These are phyloP conservation scores for Bombus turneri DNA, from an alignment of 1,140 invertebrate genomes.

Conservation along the genomic window DNA sequence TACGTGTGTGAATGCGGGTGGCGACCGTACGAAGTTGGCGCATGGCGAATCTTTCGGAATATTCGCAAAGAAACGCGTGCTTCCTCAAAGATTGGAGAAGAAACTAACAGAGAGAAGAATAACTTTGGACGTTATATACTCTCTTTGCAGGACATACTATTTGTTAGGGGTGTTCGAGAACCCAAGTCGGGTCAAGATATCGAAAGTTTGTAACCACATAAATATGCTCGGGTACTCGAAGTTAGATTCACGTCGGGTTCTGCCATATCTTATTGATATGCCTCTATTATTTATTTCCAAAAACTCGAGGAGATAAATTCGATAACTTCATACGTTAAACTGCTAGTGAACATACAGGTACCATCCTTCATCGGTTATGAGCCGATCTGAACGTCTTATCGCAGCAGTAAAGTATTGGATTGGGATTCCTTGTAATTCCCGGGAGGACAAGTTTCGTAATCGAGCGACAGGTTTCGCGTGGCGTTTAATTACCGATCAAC, in stretches of 20 bases:
- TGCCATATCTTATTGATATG: background rate
- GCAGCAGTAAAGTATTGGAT: background rate
- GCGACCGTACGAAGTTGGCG: background rate
- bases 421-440: background rate
- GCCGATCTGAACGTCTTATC: background rate
- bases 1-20: background rate
- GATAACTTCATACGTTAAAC: background rate
- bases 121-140: background rate
- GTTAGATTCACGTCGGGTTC: background rate
- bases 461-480: background rate
- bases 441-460: background rate
- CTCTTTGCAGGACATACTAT: background rate
- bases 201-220: background rate
- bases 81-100: background rate
- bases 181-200: background rate
- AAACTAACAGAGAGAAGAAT: background rate
- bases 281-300: background rate
- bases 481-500: conserved; percentile 22
- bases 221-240: background rate
- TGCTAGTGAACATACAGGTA: background rate
- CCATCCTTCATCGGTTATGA: too few species aligned
- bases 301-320: background rate
- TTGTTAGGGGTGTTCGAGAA: background rate
- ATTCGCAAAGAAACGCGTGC: background rate
- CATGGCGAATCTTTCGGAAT: background rate